Evolutionary conservation across 2,797 vertebrate species (phyloP), one percentile per base, ranked within the genome.

Genomic region (Catostomus latipinnis): DNA sequence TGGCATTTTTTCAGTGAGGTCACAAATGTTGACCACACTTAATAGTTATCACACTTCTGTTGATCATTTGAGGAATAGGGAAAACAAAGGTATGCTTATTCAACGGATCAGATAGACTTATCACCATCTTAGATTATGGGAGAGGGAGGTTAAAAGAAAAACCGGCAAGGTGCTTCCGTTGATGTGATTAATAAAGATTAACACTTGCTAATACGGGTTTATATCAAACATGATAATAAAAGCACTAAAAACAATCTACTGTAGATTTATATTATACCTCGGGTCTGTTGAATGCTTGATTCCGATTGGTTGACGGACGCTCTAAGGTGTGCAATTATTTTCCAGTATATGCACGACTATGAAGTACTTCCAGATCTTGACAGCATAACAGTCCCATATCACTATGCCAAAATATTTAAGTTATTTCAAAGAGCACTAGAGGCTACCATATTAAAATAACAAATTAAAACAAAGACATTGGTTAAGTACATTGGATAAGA

Each of bases 101-200:
- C 34, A 65, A 65, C 2, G 13, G 1, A 13, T 13, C 5, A 6
- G 43, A 13, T 43, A 65, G 62, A 65, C 34, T 45, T 45, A 65
- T 65, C 34, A 65, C 62, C 45, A 6, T n/a, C 34, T 5, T 65
- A 7, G 62, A 65, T 65, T 65, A 65, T 65, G 62, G 46, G 43
- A 65, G 43, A 65, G 12, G 10, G 6, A 65, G 61, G 46, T 43
- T 65, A 65, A 43, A 45, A 6, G 7, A 62, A 6, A 46, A 65
- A 65, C 34, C 13, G 43, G 6, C 12, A 34, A 46, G 62, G 43
- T 65, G 62, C 62, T 65, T 46, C 62, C 45, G 62, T 65, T 65
- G 12, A 65, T 43, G 46, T 46, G 62, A 13, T 45, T 65, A 65
- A 65, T 46, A 65, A 65, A 65, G 62, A 65, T 65, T 46, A 65